phyloP scores from a whole-genome alignment of 2,797 vertebrate species.

The Rhyacichthys aspro region DNA sequence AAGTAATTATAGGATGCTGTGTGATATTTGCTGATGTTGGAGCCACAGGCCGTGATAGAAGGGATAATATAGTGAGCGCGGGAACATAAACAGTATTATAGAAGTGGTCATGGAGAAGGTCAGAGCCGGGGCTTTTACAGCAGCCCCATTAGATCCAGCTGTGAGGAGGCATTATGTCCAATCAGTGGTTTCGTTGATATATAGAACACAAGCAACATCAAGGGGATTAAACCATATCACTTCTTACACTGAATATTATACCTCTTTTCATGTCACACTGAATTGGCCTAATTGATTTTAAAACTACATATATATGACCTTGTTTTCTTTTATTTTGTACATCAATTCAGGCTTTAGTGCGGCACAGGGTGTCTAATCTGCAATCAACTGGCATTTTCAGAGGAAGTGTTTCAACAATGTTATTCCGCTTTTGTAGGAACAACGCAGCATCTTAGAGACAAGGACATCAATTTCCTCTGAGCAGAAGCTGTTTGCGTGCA shows the following conservation, averaged over 20 bases:
- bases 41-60: constrained; percentile 35
- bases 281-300: constrained; percentile 1
- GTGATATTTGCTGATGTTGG: constrained; percentile 47
- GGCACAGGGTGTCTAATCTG: neutral
- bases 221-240: neutral
- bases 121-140: constrained; percentile 6
- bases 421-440: constrained; percentile 32
- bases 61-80: constrained; percentile 10
- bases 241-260: neutral
- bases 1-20: constrained; percentile 54
- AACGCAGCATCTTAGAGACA: constrained; percentile 33
- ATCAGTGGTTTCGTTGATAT: constrained; percentile 6
- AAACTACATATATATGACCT: neutral
- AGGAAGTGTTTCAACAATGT: constrained; percentile 21
- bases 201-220: neutral
- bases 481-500: constrained; percentile 34
- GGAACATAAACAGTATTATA: constrained; percentile 6
- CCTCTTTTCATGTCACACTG: neutral
- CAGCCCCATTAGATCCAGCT: constrained; percentile 1
- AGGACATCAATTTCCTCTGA: constrained; percentile 55
- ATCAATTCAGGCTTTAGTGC: neutral
- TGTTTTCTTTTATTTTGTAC: neutral
- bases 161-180: neutral
- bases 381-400: constrained; percentile 10
- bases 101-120: constrained; percentile 5